A percentile compares a stretch with the other conserved stretches of the same genome.
These are phyloP conservation scores for Plutella xylostella DNA, from an alignment of 2,888 invertebrate species.

Conservation along the genomic window DNA sequence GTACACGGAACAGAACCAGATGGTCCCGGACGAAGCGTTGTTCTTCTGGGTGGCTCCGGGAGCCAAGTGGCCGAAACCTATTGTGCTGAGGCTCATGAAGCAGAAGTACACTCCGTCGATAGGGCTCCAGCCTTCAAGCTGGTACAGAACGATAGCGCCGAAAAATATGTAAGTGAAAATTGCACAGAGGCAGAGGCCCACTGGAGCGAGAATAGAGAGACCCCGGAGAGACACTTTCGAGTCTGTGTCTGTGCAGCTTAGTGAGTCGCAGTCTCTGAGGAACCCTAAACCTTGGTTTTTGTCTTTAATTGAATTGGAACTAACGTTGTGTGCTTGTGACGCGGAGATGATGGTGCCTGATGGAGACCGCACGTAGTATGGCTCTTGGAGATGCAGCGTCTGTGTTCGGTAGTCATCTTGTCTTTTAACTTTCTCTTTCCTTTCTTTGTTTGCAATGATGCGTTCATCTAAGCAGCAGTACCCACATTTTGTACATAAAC, in stretches of 20 bases:
- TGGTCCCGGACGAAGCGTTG: constrained; percentile 72
- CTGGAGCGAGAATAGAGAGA: constrained; percentile 87
- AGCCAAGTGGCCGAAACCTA: constrained; percentile 89
- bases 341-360: constrained; percentile 66
- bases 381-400: constrained; percentile 75
- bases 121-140: constrained; percentile 93
- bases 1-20: constrained; percentile 92
- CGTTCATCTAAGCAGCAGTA: constrained; percentile 89
- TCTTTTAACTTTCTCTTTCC: constrained; percentile 80
- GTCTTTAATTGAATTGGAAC: constrained; percentile 54
- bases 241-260: constrained; percentile 76
- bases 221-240: constrained; percentile 77
- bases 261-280: constrained; percentile 61
- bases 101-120: constrained; percentile 95
- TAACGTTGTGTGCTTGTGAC: constrained; percentile 57
- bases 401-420: constrained; percentile 75
- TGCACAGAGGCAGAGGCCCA: constrained; percentile 87
- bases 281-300: constrained; percentile 53
- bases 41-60: constrained; percentile 73
- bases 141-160: constrained; percentile 89
- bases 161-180: constrained; percentile 92
- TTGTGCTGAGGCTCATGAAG: constrained; percentile 94
- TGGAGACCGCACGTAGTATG: constrained; percentile 74
- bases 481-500: constrained; percentile 88
- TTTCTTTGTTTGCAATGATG: constrained; percentile 84